Base-by-base conservation (phyloP, 2,797 vertebrate genomes). In the Muraenolepis orangiensis region DNA sequence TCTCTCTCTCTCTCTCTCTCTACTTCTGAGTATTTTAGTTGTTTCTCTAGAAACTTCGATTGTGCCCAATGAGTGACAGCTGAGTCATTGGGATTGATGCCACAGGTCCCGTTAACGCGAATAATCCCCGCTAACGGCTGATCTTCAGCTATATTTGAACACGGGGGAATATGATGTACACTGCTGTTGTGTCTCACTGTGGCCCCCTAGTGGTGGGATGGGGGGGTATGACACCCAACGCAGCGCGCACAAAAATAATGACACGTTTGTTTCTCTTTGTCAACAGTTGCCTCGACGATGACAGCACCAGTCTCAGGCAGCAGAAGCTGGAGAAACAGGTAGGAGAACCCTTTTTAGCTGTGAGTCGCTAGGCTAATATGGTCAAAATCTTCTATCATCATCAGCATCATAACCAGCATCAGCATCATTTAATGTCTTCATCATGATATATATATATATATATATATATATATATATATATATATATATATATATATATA, bases 251-350 rank as follows among this genome's bases (percentile, higher is more conserved):
- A 57, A 57, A n/a, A 20, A 23, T 23, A 18, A 57, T 57, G 51
- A 57, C 3, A 7, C n/a, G 67, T 69, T 20, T 69, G 29, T 61
- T 64, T 73, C 68, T 34, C 30, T 82, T 75, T 88, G 76, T 79
- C 89, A 81, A 78, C 29, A 98, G 97, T 75, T 87, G 93, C 80
- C 90, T 96, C 78, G 95, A 96, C 73, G 95, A 97, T 86, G 96
- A 97, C 90, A 88, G 90, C 73, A 79, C 86, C 87, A 96, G 93
- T 76, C 90, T 99, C n/a, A 93, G 97, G 84, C 95, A 96, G 81
- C 93, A 97, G 89, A 99, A 98, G 87, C 93, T 99, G 78, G 95
- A 98, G 75, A 96, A 96, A 84, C 98, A 99, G 95, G 98, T 99
- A 57, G 20, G 51, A 23, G 51, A 1, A 42, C 40, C 40, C 0